A percentile compares a stretch with the other conserved stretches of the same genome.
Conservation (phyloP, 1,140 invertebrate genomes). For the Drosophila malerkotliana region DNA sequence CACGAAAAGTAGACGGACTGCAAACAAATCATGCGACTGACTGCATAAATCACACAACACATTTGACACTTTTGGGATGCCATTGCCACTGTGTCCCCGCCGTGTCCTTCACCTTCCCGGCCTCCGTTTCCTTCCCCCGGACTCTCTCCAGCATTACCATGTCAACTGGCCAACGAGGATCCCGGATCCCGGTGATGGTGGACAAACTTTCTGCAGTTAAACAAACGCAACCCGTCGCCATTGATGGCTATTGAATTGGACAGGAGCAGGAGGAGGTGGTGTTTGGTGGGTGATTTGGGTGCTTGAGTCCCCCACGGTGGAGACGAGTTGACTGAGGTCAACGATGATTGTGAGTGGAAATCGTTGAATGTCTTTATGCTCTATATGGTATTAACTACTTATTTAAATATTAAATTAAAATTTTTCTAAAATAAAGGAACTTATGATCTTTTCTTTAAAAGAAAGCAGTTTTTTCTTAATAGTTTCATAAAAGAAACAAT, state of each 20-base stretch:
- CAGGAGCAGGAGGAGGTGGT: slow-evolving; percentile 3
- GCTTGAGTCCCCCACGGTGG: background rate
- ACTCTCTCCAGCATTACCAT: slow-evolving; percentile 31
- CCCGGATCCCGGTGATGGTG: slow-evolving; percentile 12
- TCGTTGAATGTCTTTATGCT: slow-evolving; percentile 28
- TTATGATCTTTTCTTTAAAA: no score
- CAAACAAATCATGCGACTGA: slow-evolving; percentile 82
- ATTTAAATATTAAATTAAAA: no score
- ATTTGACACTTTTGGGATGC: slow-evolving; percentile 82
- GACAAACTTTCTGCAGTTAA: slow-evolving; percentile 57
- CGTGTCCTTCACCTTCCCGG: background rate
- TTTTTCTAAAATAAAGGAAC: no score
- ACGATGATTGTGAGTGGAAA: slow-evolving; percentile 47
- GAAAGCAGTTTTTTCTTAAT: no score
- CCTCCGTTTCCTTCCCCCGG: background rate
- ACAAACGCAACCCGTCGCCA: slow-evolving; percentile 50
- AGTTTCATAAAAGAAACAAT: no score
- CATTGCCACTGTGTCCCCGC: slow-evolving; percentile 35
- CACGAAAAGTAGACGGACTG: slow-evolving; percentile 80
- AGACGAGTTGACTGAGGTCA: slow-evolving; percentile 49
- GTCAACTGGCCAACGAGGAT: slow-evolving; percentile 29
- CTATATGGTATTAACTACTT: background rate
- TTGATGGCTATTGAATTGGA: slow-evolving; percentile 62
- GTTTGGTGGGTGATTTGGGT: background rate
- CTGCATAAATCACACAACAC: slow-evolving; percentile 82